Conservation (phyloP, 2,888 invertebrate genomes). For the Tenthredo mesomela region DNA sequence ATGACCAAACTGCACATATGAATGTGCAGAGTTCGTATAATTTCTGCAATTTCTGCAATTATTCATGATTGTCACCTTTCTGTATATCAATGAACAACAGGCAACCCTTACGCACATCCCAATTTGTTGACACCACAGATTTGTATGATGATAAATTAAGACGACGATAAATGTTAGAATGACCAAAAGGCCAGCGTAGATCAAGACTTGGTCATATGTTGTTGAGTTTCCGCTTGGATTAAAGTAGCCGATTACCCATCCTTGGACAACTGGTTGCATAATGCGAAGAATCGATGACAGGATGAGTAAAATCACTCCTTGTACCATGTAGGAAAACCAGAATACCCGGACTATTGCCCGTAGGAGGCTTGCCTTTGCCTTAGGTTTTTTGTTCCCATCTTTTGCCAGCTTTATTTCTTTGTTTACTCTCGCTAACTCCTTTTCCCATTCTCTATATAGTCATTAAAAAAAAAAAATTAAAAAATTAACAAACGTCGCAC, state of each 20-base stretch:
- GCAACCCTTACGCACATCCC: conserved; percentile 86
- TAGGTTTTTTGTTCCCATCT: conserved; percentile 66
- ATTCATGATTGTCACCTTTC: conserved; percentile 80
- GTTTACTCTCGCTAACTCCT: conserved; percentile 71
- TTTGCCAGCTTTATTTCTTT: conserved; percentile 58
- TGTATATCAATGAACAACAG: conserved; percentile 84
- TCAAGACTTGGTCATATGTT: conserved; percentile 74
- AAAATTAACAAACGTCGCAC: conserved; percentile 33
- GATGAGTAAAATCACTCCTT: conserved; percentile 58
- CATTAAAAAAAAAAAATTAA: conserved; percentile 73
- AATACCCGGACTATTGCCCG: conserved; percentile 77
- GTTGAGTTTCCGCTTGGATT: conserved; percentile 11
- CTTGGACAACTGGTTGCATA: conserved; percentile 66
- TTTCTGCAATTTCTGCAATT: background rate
- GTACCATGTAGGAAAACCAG: conserved; percentile 67
- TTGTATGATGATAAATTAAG: conserved; percentile 76
- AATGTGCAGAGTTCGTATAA: background rate
- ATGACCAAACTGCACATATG: background rate
- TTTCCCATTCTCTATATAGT: conserved; percentile 78
- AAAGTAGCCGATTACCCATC: conserved; percentile 69
- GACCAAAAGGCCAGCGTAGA: conserved; percentile 73
- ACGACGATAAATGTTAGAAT: conserved; percentile 73
- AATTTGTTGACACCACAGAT: conserved; percentile 74
- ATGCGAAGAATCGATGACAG: conserved; percentile 57
- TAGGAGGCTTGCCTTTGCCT: conserved; percentile 74